A percentile compares a stretch with the other conserved stretches of the same genome.
These are phyloP conservation scores for Nycteola revayana DNA, from an alignment of 2,888 invertebrate species.

Conservation along the genomic window DNA sequence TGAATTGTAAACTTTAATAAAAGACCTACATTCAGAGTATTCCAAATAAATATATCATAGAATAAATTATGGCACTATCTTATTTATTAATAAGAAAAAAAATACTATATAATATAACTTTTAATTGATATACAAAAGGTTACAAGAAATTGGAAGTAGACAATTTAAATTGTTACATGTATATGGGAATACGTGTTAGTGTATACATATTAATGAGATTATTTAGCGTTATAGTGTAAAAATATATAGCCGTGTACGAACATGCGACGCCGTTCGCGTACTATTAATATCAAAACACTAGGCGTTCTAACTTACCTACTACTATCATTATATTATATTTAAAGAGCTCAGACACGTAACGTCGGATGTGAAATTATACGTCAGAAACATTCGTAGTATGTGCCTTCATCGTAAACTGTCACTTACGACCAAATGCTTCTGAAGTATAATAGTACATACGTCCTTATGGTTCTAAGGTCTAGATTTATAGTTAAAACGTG, in stretches of 20 bases:
- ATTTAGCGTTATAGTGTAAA: constrained; percentile 30
- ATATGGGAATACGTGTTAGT: constrained; percentile 6
- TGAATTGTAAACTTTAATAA: no score
- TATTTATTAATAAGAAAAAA: constrained; percentile 7
- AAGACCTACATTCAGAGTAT: neutral
- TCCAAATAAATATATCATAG: neutral
- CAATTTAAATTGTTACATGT: constrained; percentile 8
- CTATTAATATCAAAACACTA: constrained; percentile 37
- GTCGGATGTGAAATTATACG: no score
- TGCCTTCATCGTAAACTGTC: no score
- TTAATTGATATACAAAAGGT: constrained; percentile 18
- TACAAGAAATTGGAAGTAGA: constrained; percentile 17
- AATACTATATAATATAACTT: constrained; percentile 11
- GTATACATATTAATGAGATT: constrained; percentile 13
- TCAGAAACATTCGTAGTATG: no score
- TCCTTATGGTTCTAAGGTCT: no score
- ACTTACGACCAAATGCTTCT: no score
- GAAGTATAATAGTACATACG: no score
- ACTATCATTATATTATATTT: constrained; percentile 15
- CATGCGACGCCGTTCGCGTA: constrained; percentile 18
- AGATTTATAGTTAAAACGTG: constrained; percentile 6
- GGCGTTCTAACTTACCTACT: constrained; percentile 32
- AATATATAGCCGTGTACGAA: constrained; percentile 32
- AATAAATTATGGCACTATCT: constrained; percentile 26
- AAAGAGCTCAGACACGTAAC: no score